Evolutionary conservation across 2,888 invertebrate species (phyloP), one percentile per base, ranked within the genome.

Genomic region (Synergus laeviventris): DNA sequence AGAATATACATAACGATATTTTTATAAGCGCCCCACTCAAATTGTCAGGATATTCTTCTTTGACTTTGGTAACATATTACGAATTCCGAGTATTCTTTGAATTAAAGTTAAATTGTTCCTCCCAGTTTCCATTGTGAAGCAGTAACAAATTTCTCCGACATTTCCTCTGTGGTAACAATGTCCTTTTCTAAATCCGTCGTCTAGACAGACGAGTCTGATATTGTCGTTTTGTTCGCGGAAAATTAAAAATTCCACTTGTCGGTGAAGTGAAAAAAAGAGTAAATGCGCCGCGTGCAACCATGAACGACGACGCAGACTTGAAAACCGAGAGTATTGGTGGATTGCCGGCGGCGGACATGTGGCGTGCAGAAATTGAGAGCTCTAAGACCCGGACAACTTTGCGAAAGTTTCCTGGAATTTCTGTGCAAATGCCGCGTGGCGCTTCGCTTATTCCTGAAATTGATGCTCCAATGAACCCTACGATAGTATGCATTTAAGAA

Each of bases 401-500:
- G 80, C 83, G 82, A 83, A 83, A 84, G 83, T 85, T 83, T 78
- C 80, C 74, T 59, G 81, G 81, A 79, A 83, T 81, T 81, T 77
- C 79, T 80, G 79, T 79, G 84, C 83, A 82, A 85, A 85, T 85
- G 83, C 80, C 80, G 80, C 79, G 81, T 82, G 82, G 83, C 78
- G 84, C 84, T 79, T 83, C 84, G 82, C 84, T 82, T 86, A 84
- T 85, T 86, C 79, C 83, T 82, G 83, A 84, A 85, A 87, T 87
- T 85, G 86, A 86, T 86, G 86, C 84, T 82, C 78, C 81, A 76
- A 81, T 79, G 81, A 82, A 81, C 81, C 78, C 74, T 74, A 61
- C 74, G 45, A 61, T 64, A 49, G 70, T 70, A 18, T 70, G 70
- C n/a, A 49, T 70, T 70, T n/a, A 70, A 36, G 70, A 70, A 70